Evolutionary conservation across 2,113 vertebrate genomes (phyloP), one percentile per base, ranked within the genome.

Genomic region (Brachyhypopomus gauderio): DNA sequence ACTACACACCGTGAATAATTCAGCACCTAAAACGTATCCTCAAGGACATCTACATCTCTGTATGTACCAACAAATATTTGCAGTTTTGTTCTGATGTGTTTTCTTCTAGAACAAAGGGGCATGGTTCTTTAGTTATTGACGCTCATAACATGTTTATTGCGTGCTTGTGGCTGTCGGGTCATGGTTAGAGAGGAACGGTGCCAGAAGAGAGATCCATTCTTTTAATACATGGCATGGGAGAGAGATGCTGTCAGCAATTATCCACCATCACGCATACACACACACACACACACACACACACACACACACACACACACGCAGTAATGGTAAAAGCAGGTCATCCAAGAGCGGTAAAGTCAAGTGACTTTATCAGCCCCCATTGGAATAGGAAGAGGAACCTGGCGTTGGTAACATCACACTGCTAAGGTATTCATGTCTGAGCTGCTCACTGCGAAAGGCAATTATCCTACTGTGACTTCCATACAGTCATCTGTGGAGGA

Each of bases 1-100:
- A 59, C 19, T 30, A 67, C 64, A 36, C 17, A 20, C 5, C 17
- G 19, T 79, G 78, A 72, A 79, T 79, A 72, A 79, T 79, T 79
- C 19, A 79, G 19, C 59, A 9, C 55, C 69, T 69, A 55, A 58
- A 60, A 36, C 56, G 12, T 5, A 56, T 56, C 69, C 69, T 62
- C 78, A 72, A 72, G 78, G 69, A 79, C 69, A 23, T 60, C 16
- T 4, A 67, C 78, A n/a, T 60, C 11, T 62, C 38, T 45, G 38
- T 25, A 58, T 38, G 25, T 12, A 36, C 67, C 19, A 34, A 70
- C 64, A 78, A 66, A 80, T 55, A 73, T 63, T 73, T 41, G 5
- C 2, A 55, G 41, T 20, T 72, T 59, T 70, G 27, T 20, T 63
- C 69, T 22, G 5, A 5, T 36, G 25, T n/a, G 16, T 48, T 41